A percentile compares a stretch with the other conserved stretches of the same genome.
Conservation (phyloP, 92 coral and sea anemone species). For the Phenganax stokvisi region DNA sequence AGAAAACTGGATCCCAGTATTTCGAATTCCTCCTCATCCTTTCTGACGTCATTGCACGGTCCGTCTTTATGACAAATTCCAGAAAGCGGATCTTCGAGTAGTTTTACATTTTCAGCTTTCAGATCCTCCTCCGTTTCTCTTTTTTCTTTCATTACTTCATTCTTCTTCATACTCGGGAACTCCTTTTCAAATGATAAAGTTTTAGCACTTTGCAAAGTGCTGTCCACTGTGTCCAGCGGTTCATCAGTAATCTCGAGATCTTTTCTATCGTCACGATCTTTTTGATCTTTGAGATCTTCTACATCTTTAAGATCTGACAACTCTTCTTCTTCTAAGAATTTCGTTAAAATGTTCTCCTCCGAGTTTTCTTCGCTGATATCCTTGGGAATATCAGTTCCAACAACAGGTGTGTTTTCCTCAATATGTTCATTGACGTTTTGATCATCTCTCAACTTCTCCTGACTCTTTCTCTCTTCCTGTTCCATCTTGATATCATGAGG, state of each 20-base stretch:
- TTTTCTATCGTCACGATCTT: background rate
- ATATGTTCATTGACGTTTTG: background rate
- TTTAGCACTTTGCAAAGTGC: background rate
- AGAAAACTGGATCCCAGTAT: background rate
- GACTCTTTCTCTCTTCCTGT: background rate
- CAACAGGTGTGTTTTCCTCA: background rate
- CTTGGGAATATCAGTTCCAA: background rate
- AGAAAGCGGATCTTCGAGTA: background rate
- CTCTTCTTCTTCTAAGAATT: background rate
- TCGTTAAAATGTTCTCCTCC: background rate
- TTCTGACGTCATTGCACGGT: background rate
- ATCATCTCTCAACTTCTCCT: background rate
- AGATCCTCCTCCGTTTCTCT: background rate
- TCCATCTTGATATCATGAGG: too few relatives aligned
- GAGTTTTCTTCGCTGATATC: background rate
- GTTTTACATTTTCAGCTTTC: background rate
- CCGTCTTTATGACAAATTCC: slow-evolving; percentile 32
- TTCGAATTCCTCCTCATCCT: background rate
- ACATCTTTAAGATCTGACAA: background rate
- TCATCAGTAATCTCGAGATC: background rate
- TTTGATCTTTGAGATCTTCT: background rate
- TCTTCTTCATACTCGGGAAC: background rate
- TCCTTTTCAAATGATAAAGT: background rate
- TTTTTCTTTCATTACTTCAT: slow-evolving; percentile 6
- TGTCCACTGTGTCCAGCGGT: background rate